phyloP scores from a whole-genome alignment of 2,888 invertebrate species.

The Pilophorus perplexus region DNA sequence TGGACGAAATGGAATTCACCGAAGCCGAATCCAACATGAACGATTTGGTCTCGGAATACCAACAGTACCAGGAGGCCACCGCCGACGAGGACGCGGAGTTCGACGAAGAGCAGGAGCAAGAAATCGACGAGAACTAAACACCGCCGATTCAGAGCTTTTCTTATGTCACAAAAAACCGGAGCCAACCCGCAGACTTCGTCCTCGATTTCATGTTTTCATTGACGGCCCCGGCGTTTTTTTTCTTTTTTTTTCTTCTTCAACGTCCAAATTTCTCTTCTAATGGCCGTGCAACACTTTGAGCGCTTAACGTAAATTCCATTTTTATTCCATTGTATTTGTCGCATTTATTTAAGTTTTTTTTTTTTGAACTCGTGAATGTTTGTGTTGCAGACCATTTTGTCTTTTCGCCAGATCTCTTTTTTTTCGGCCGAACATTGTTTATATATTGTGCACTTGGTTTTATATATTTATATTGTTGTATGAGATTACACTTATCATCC shows the following conservation, averaged over 20 bases:
- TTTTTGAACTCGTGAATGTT: background rate
- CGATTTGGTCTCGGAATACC: slow-evolving; percentile 70
- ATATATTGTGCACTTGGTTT: slow-evolving; percentile 29
- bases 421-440: slow-evolving; percentile 6
- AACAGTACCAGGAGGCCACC: slow-evolving; percentile 78
- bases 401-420: background rate
- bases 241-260: too few relatives aligned
- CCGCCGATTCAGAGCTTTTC: background rate
- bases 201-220: too few relatives aligned
- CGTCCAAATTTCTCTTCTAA: too few relatives aligned
- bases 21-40: slow-evolving; percentile 73
- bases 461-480: slow-evolving; percentile 35
- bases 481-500: slow-evolving; percentile 19
- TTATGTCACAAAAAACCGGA: background rate
- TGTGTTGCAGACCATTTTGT: background rate
- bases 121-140: slow-evolving; percentile 56
- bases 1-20: slow-evolving; percentile 72
- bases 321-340: too few relatives aligned
- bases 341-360: too few relatives aligned
- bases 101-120: slow-evolving; percentile 69
- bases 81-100: slow-evolving; percentile 86
- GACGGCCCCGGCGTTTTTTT: too few relatives aligned
- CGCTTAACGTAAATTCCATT: too few relatives aligned
- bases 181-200: too few relatives aligned
- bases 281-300: too few relatives aligned